Conservation (phyloP, 2,113 vertebrate genomes). For the Nycticorax nycticorax region DNA sequence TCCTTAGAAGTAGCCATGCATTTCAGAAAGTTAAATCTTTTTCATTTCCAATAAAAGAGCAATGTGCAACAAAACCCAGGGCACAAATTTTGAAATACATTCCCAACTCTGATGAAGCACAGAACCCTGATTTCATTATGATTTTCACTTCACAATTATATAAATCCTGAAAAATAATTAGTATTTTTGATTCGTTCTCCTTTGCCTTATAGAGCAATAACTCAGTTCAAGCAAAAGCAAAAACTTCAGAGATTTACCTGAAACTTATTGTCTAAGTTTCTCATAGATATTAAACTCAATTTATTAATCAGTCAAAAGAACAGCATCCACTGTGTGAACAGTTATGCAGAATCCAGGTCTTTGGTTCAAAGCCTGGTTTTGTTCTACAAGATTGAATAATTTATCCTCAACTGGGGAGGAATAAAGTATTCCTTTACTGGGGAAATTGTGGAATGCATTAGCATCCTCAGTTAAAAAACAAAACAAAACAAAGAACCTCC, state of each 20-base stretch:
- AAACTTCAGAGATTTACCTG: not conserved
- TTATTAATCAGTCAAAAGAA: not conserved
- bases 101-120: not conserved
- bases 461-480: not conserved
- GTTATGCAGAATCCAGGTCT: not conserved
- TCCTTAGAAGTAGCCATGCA: rapidly evolving
- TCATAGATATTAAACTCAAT: not conserved
- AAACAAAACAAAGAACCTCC: not conserved
- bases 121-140: not conserved
- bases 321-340: not conserved
- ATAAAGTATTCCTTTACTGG: not conserved
- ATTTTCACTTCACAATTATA: not conserved
- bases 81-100: not conserved
- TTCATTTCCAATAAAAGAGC: not conserved
- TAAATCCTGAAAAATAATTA: not conserved
- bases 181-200: not conserved
- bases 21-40: not conserved
- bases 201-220: not conserved
- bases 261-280: not conserved
- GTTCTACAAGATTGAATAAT: not conserved
- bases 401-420: not conserved
- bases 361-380: not conserved
- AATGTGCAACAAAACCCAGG: not conserved
- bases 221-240: not conserved
- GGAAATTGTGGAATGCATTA: not conserved